These are phyloP conservation scores for Axis porcinus DNA, from an alignment of 2,113 vertebrate genomes.

Conservation along the genomic window DNA sequence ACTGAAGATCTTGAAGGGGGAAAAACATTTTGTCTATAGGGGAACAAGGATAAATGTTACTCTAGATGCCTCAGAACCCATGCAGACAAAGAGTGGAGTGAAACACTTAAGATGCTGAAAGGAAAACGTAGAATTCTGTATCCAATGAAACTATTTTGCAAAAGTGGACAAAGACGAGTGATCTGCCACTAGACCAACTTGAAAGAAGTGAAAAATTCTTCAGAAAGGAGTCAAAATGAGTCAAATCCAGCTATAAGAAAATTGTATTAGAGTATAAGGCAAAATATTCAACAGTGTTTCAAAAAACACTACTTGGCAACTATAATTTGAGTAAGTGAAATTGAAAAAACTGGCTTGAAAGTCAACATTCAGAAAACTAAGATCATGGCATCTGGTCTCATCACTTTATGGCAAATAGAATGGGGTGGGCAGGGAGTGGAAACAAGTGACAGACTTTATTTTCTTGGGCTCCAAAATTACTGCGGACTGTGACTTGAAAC, in stretches of 20 bases:
- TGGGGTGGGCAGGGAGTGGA: rapidly evolving
- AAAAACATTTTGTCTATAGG: neutral
- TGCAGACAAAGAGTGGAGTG: neutral
- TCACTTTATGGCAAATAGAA: neutral
- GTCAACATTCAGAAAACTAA: neutral
- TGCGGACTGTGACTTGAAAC: neutral
- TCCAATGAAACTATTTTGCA: neutral
- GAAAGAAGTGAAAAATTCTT: neutral
- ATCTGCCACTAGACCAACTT: neutral
- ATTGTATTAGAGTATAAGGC: neutral
- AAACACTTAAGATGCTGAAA: neutral
- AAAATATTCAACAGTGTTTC: neutral
- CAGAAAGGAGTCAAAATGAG: neutral
- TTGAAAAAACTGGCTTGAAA: neutral
- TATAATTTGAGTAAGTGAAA: neutral
- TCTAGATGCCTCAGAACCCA: neutral
- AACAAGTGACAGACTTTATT: neutral
- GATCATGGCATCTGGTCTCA: neutral
- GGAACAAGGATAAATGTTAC: neutral
- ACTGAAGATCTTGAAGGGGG: neutral
- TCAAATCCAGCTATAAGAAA: neutral
- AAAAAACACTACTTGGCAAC: neutral
- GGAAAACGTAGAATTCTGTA: neutral
- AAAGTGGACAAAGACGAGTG: neutral
- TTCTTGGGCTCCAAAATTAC: neutral